A percentile compares a stretch with the other conserved stretches of the same genome.
Conservation (phyloP, 2,797 vertebrate species). For the Fratercula arctica region DNA sequence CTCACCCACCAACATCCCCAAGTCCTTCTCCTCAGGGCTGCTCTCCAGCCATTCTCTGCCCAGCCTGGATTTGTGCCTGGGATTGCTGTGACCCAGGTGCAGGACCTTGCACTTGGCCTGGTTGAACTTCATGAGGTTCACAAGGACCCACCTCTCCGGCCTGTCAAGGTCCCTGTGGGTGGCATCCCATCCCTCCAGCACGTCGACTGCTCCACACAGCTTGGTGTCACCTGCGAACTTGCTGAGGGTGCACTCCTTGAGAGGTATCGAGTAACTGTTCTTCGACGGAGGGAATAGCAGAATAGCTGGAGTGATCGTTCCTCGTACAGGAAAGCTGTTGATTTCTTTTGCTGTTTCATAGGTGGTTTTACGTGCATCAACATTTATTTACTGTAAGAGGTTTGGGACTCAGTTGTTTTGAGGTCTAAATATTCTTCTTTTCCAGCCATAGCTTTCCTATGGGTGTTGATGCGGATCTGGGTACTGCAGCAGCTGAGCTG, state of each 20-base stretch:
- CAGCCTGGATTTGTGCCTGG: background rate
- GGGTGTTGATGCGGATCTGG: background rate
- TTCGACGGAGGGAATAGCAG: fast-evolving
- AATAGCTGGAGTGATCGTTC: background rate
- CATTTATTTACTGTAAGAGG: background rate
- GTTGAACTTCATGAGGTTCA: background rate
- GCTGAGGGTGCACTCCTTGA: background rate
- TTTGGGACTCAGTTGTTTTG: background rate
- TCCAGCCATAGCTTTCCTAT: background rate
- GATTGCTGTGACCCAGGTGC: background rate
- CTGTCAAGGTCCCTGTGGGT: background rate
- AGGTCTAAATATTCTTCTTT: background rate
- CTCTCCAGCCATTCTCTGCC: background rate
- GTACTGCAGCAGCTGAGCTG: background rate
- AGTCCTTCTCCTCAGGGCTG: background rate
- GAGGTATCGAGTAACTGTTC: background rate
- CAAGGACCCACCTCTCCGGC: background rate
- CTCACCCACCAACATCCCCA: background rate
- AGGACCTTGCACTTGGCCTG: background rate
- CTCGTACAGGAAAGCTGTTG: background rate
- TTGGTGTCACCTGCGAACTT: background rate
- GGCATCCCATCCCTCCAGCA: background rate
- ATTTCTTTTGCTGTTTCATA: background rate
- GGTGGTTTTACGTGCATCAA: background rate
- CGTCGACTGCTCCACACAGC: background rate